Conservation (phyloP, 2,113 vertebrate genomes). For the Pteronura brasiliensis region DNA sequence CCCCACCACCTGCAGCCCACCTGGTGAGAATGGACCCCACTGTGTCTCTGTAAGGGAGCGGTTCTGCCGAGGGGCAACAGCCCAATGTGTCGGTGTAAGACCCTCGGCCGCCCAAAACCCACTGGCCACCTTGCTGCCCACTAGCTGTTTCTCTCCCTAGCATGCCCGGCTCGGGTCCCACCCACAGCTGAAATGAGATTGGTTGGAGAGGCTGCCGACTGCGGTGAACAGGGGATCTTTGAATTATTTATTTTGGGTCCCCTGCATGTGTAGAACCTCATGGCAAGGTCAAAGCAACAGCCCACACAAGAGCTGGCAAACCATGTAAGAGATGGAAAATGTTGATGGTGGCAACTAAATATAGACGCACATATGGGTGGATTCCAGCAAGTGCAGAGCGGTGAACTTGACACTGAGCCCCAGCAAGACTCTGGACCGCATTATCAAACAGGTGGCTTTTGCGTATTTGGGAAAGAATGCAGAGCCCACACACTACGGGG, state of each 20-base stretch:
- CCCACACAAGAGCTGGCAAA: conserved; percentile 55
- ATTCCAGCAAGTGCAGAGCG: conserved; percentile 58
- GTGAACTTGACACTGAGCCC: conserved; percentile 37
- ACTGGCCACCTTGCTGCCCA: background rate
- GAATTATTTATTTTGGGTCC: conserved; percentile 53
- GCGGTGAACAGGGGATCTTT: conserved; percentile 34
- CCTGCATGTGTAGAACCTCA: conserved; percentile 9
- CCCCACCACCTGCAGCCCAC: background rate
- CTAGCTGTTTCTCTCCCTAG: background rate
- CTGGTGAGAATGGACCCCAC: background rate
- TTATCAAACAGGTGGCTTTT: conserved; percentile 62
- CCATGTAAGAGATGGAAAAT: conserved; percentile 69
- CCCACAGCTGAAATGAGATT: background rate
- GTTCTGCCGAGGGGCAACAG: background rate
- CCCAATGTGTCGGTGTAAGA: background rate
- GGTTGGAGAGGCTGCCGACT: background rate
- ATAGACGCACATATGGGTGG: conserved; percentile 62
- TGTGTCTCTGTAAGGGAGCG: background rate
- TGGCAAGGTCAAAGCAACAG: conserved; percentile 62
- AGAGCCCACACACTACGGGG: conserved; percentile 29
- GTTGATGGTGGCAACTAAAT: conserved; percentile 63
- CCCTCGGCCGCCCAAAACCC: background rate
- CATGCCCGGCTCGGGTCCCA: background rate
- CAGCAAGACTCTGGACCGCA: conserved; percentile 32
- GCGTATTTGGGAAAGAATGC: conserved; percentile 70